Evolutionary conservation across 2,797 vertebrate species (phyloP).

Genomic region (Channa striata): DNA sequence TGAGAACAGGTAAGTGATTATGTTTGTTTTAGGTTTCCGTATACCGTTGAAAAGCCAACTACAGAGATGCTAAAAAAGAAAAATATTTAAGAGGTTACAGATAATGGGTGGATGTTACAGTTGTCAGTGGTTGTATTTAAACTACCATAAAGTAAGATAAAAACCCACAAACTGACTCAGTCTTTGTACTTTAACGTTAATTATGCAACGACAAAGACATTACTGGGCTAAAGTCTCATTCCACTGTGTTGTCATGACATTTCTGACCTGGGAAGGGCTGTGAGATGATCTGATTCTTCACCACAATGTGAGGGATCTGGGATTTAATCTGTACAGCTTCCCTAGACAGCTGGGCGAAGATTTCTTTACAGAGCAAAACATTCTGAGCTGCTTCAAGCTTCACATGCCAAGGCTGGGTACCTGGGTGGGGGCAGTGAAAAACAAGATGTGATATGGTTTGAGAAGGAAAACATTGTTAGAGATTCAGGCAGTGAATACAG

Average conservation of each 20-base stretch:
- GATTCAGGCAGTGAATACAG: too few relatives aligned
- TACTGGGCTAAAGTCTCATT: background rate
- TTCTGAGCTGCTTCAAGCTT: constrained; percentile 97
- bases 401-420: constrained; percentile 93
- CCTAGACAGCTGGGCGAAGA: constrained; percentile 96
- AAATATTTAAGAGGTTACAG: background rate
- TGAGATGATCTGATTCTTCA: constrained; percentile 99
- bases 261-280: constrained; percentile 94
- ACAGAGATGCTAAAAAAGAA: background rate
- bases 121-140: background rate
- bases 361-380: constrained; percentile 97
- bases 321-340: constrained; percentile 99
- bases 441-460: background rate
- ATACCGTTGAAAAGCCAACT: background rate
- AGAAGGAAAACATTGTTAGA: background rate
- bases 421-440: constrained; percentile 69
- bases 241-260: too few relatives aligned
- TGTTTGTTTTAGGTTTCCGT: background rate
- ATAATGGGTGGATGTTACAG: too few relatives aligned
- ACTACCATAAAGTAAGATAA: background rate
- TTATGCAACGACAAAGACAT: background rate
- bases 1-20: background rate
- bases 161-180: background rate
- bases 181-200: background rate
- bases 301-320: constrained; percentile 98